Evolutionary conservation across 2,797 vertebrate genomes (phyloP).

Genomic region (Mus minutoides): DNA sequence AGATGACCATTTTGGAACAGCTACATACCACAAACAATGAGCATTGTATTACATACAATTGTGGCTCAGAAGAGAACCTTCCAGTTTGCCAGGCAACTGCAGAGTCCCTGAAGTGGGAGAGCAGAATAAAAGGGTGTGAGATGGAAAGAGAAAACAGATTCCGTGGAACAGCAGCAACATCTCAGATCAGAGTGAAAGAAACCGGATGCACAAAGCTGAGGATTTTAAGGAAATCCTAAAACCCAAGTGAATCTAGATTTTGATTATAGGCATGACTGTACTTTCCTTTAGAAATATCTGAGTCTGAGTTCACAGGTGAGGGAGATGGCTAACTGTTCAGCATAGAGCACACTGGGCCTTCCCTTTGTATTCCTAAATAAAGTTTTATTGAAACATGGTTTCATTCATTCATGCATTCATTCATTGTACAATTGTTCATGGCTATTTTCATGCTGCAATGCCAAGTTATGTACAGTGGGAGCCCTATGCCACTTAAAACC

Average conservation of each 20-base stretch:
- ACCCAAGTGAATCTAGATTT: background rate
- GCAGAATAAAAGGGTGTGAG: background rate
- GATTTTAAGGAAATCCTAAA: background rate
- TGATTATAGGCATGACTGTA: background rate
- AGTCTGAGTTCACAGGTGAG: background rate
- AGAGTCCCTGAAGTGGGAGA: background rate
- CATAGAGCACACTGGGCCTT: background rate
- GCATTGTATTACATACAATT: background rate
- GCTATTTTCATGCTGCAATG: background rate
- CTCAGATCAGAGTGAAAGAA: background rate
- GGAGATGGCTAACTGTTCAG: background rate
- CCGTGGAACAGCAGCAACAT: background rate
- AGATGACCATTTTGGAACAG: background rate
- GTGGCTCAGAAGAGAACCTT: background rate
- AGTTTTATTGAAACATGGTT: conserved; percentile 29
- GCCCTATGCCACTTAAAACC: background rate
- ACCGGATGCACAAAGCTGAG: background rate
- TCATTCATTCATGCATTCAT: background rate
- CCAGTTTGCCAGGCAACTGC: no score
- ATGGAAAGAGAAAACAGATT: background rate
- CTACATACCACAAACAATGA: background rate
- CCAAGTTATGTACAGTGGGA: background rate
- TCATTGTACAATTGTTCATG: background rate
- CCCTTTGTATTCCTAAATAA: background rate
- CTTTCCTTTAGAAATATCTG: background rate